phyloP scores from a whole-genome alignment of 2,113 vertebrate genomes.

The Clarias macrocephalus region DNA sequence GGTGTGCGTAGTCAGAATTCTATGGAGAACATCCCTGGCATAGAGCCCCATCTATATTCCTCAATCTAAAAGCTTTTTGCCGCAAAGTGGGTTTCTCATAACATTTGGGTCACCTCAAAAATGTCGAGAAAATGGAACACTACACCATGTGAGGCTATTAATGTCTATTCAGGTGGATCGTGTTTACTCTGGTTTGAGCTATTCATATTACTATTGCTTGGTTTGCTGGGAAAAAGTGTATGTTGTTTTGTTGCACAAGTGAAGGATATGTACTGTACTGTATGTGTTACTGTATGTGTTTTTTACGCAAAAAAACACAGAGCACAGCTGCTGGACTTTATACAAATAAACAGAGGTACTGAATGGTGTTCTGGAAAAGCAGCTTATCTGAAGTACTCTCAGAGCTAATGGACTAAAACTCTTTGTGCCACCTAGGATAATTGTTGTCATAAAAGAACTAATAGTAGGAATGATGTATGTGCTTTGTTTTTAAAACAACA shows the following conservation, averaged over 20 bases:
- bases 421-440: neutral
- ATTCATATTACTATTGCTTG: conserved; percentile 26
- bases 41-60: conserved; percentile 33
- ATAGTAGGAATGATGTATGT: neutral
- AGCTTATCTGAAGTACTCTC: neutral
- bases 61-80: conserved; percentile 24
- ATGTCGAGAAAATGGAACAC: neutral
- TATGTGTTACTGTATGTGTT: too few species aligned
- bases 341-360: neutral
- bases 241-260: neutral
- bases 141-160: neutral
- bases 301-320: neutral
- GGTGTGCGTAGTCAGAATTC: conserved; percentile 38
- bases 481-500: neutral
- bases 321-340: neutral
- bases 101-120: conserved; percentile 38
- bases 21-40: conserved; percentile 32
- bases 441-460: neutral
- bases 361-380: neutral
- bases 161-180: neutral
- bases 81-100: conserved; percentile 31
- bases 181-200: conserved; percentile 35
- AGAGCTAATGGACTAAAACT: neutral
- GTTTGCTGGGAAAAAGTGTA: conserved; percentile 7
- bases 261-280: neutral